These are phyloP conservation scores for Stenichneumon culpator DNA, from an alignment of 2,888 invertebrate genomes.

Conservation along the genomic window DNA sequence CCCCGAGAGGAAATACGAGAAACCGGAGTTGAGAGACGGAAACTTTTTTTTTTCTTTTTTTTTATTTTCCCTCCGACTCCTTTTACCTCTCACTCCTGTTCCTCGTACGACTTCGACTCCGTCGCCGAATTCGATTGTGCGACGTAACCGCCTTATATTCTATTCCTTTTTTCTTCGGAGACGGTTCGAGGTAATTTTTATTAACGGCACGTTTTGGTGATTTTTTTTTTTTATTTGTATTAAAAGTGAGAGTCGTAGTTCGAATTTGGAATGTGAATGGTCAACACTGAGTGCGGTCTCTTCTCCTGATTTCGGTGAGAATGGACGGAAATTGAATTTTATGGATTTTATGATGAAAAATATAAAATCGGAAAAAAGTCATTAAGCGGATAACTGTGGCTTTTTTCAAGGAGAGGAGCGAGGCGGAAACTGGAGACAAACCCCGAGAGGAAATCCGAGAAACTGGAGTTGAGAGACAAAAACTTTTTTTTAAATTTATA, in stretches of 20 bases:
- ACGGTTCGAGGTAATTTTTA: neutral
- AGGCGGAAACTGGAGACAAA: conserved; percentile 72
- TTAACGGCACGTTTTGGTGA: neutral
- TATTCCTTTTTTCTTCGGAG: conserved; percentile 10
- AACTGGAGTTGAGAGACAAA: conserved; percentile 69
- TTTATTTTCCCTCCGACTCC: neutral
- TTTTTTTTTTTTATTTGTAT: too few relatives aligned
- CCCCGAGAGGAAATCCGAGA: conserved; percentile 71
- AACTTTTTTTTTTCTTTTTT: conserved; percentile 46
- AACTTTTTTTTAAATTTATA: conserved; percentile 48
- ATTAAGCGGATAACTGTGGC: too few relatives aligned
- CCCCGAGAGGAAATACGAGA: conserved; percentile 72
- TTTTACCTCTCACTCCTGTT: conserved; percentile 30
- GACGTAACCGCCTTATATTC: conserved; percentile 39
- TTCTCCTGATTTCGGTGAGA: too few relatives aligned
- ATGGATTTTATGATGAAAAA: too few relatives aligned
- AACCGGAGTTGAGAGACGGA: conserved; percentile 69
- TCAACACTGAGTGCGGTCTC: too few relatives aligned
- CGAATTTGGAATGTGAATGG: too few relatives aligned
- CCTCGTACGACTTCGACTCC: conserved; percentile 60
- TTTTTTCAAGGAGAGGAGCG: conserved; percentile 22
- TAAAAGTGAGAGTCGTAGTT: too few relatives aligned
- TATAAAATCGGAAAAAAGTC: too few relatives aligned
- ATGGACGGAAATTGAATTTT: too few relatives aligned
- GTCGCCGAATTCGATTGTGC: conserved; percentile 53